Percentiles rank a stretch among this genome's conserved stretches.
Conservation (phyloP, 2,113 vertebrate species). For the Phrynosoma blainvillii region DNA sequence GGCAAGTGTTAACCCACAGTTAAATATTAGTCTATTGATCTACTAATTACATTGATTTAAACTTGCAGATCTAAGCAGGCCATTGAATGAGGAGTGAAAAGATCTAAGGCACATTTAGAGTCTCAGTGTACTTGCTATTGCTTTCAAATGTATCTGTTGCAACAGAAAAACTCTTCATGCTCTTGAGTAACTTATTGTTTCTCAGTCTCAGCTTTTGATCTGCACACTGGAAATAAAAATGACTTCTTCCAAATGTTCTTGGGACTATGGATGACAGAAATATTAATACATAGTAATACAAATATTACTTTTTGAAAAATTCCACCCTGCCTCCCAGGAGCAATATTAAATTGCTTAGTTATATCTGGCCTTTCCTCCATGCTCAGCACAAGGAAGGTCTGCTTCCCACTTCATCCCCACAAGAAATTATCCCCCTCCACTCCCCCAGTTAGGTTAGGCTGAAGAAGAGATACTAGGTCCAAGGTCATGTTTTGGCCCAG, state of each 20-base stretch:
- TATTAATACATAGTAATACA: not conserved
- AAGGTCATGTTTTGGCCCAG: not conserved
- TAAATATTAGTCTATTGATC: constrained; percentile 3
- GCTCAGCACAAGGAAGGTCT: not conserved
- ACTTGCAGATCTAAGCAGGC: not conserved
- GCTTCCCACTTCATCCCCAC: not conserved
- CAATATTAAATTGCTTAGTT: not conserved
- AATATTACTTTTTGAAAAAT: not conserved
- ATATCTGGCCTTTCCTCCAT: not conserved
- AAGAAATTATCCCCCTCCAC: too few relatives aligned
- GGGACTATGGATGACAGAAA: not conserved
- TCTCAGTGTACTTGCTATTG: too few relatives aligned
- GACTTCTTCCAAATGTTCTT: not conserved
- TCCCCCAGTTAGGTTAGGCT: not conserved
- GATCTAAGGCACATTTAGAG: not conserved
- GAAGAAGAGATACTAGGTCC: not conserved
- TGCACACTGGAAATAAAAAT: not conserved
- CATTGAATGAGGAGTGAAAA: not conserved
- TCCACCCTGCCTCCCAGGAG: not conserved
- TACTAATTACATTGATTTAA: not conserved
- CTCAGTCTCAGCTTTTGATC: not conserved
- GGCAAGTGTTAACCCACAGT: not conserved
- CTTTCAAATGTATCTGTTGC: not conserved
- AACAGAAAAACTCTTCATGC: too few relatives aligned
- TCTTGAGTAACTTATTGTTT: not conserved